phyloP scores from a whole-genome alignment of 2,113 vertebrate species.

The Damaliscus lunatus region DNA sequence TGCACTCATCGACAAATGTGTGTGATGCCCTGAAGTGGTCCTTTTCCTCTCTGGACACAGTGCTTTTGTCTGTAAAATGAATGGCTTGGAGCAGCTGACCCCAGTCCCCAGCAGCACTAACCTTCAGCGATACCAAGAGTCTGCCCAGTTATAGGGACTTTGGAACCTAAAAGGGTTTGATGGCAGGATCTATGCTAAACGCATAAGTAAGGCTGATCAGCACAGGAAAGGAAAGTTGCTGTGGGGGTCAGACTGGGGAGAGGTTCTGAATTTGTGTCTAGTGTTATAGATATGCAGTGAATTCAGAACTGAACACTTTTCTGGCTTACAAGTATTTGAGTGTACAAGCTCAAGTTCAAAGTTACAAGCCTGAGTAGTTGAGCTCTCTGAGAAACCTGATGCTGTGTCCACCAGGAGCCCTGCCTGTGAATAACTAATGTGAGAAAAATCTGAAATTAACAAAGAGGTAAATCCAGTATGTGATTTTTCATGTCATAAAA shows the following conservation, averaged over 20 bases:
- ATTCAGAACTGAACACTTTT: neutral
- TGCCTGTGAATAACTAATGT: neutral
- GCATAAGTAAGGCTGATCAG: neutral
- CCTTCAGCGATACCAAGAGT: neutral
- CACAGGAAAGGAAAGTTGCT: neutral
- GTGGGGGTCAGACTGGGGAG: accelerated
- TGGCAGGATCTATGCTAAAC: neutral
- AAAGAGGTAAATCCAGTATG: neutral
- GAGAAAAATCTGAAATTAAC: neutral
- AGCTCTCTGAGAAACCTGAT: neutral
- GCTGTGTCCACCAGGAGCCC: neutral
- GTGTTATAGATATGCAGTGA: neutral
- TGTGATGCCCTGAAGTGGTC: neutral
- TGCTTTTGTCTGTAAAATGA: neutral
- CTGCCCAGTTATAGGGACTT: neutral
- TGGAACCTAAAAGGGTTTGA: neutral
- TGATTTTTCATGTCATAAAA: neutral
- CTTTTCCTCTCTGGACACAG: neutral
- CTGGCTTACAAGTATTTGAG: neutral
- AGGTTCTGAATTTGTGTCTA: neutral
- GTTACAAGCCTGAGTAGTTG: neutral
- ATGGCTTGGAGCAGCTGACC: neutral
- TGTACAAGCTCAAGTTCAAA: neutral
- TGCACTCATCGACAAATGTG: neutral
- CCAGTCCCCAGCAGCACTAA: neutral